Conservation (phyloP, 2,888 invertebrate species). For the Nipponacmea schrenckii region DNA sequence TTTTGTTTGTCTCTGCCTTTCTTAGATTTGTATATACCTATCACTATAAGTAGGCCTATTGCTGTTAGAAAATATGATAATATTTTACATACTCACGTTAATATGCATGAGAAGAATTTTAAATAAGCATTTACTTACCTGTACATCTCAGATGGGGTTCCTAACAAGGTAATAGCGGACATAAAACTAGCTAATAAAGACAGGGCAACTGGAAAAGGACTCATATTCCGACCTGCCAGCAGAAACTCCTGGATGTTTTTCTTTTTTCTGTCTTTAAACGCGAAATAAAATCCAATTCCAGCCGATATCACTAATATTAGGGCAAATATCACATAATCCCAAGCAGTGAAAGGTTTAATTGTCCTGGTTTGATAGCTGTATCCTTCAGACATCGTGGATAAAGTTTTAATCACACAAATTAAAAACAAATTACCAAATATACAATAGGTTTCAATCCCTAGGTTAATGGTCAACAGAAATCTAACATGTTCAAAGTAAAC, state of each 20-base stretch:
- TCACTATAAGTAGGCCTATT: too few species aligned
- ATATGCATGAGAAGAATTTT: slow-evolving; percentile 43
- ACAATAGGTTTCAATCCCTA: too few species aligned
- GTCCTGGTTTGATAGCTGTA: slow-evolving; percentile 48
- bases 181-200: slow-evolving; percentile 56
- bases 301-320: slow-evolving; percentile 52
- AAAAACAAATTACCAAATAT: too few species aligned
- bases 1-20: too few species aligned
- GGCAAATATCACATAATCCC: slow-evolving; percentile 57
- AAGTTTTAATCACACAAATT: not conserved
- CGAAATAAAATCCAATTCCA: slow-evolving; percentile 58
- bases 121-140: slow-evolving; percentile 23
- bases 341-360: slow-evolving; percentile 42
- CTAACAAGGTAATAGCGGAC: slow-evolving; percentile 57
- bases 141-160: slow-evolving; percentile 64
- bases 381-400: slow-evolving; percentile 25
- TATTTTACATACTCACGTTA: too few species aligned
- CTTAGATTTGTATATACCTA: too few species aligned
- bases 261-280: slow-evolving; percentile 51
- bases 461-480: too few species aligned
- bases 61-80: too few species aligned
- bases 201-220: slow-evolving; percentile 49
- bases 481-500: too few species aligned
- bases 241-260: slow-evolving; percentile 53
- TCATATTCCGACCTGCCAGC: slow-evolving; percentile 61